A percentile compares a stretch with the other conserved stretches of the same genome.
Evolutionary conservation across 2,888 invertebrate species (phyloP).

Genomic region (Microplitis manilae): DNA sequence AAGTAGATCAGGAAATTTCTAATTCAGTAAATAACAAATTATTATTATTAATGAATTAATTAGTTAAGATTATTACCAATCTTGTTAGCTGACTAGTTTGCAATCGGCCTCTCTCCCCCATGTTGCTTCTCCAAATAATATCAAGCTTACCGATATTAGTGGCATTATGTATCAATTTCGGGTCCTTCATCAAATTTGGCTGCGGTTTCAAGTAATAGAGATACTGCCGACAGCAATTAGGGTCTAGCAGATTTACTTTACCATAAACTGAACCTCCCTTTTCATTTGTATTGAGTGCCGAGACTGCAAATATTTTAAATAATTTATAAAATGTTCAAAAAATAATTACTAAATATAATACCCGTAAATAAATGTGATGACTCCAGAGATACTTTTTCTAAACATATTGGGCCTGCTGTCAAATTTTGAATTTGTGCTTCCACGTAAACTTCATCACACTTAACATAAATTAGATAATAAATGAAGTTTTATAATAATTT

Average conservation of each 20-base stretch:
- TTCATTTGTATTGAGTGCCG: constrained; percentile 80
- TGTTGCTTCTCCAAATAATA: constrained; percentile 97
- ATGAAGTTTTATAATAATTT: not conserved
- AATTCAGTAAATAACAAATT: no score
- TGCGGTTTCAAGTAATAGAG: constrained; percentile 92
- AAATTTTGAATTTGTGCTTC: constrained; percentile 93
- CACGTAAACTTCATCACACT: constrained; percentile 81
- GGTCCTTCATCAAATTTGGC: constrained; percentile 82
- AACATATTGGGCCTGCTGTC: constrained; percentile 91
- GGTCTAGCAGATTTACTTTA: constrained; percentile 85
- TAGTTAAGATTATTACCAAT: constrained; percentile 75
- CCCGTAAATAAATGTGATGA: constrained; percentile 90
- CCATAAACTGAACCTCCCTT: constrained; percentile 84
- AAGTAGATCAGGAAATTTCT: no score
- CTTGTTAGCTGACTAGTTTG: constrained; percentile 96
- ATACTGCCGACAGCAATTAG: constrained; percentile 94
- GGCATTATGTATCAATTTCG: constrained; percentile 84
- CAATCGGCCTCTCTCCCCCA: constrained; percentile 96
- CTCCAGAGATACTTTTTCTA: constrained; percentile 95
- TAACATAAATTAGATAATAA: constrained; percentile 44
- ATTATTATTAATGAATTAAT: constrained; percentile 10
- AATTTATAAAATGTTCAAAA: not conserved
- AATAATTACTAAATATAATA: constrained; percentile 58
- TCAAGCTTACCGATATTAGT: constrained; percentile 97
- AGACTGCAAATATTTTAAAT: constrained; percentile 71